Base-by-base conservation (phyloP, 2,113 vertebrate species). In the Pandion haliaetus region DNA sequence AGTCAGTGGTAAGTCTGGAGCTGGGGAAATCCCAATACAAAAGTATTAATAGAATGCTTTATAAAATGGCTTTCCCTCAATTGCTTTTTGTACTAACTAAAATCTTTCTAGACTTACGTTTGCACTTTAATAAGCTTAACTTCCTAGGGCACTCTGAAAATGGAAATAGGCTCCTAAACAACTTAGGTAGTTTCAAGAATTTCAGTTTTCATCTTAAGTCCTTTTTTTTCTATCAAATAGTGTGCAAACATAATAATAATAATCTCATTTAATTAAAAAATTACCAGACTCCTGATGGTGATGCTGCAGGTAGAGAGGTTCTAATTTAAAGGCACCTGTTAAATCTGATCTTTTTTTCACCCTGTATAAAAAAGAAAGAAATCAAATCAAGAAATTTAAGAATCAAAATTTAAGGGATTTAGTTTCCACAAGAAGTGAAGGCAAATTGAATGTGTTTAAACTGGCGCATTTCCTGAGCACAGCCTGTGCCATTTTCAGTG, bases 281-380 rank as follows among this genome's bases (percentile, higher is more conserved):
- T 95, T 96, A 99, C 99, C 99, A 93, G 99, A 99, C 59, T 99
- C 99, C 94, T 99, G 98, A 86, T 99, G 99, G 81, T 98, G 98
- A 55, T 99, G 99, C 96, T 98, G 99, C 80, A 99, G 98, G 90
- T 99, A 99, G 50, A 99, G 89, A 5, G 99, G 99, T 42, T 99
- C 99, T 91, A 99, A 91, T 89, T 99, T 99, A 96, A 99, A 99
- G 88, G 99, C 99, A 79, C 98, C 98, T 12, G 98, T 99, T 78
- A 99, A 93, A 95, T 99, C 99, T 7, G 96, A 45, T 97, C 99
- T 99, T 55, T 98, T 99, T 96, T 99, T 99, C 96, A 99, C 99
- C 99, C 99, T 99, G 96, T 72, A 87, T n/a, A 62, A 88, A 63
- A 58, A 77, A 49, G 32, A 50, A 17, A 84, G 11, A 55, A 42